Conservation (phyloP, 2,797 vertebrate genomes). For the Megalops cyprinoides region DNA sequence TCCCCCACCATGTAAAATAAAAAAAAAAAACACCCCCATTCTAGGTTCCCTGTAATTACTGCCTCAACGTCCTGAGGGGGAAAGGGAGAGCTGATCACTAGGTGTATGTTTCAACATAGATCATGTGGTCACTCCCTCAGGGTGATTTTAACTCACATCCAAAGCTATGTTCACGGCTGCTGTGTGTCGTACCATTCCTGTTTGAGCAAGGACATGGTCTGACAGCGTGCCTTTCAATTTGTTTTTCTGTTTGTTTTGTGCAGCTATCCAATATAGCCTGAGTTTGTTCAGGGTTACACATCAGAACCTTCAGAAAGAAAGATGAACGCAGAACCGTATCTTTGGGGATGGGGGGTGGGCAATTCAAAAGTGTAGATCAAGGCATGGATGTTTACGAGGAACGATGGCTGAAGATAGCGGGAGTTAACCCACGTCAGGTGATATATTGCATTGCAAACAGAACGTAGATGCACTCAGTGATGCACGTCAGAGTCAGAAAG, state of each 20-base stretch:
- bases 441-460: conserved; percentile 3
- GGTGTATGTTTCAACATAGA: neutral
- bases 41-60: neutral
- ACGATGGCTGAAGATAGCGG: neutral
- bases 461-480: neutral
- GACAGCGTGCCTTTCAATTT: neutral
- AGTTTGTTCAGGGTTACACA: neutral
- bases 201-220: neutral
- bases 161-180: neutral
- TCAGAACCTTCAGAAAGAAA: neutral
- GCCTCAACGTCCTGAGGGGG: neutral
- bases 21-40: neutral
- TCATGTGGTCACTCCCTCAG: neutral
- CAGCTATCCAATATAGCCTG: neutral
- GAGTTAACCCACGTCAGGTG: conserved; percentile 1
- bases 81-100: neutral
- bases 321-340: neutral
- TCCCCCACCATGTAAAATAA: neutral
- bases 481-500: conserved; percentile 20
- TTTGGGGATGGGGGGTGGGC: neutral
- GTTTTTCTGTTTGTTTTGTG: neutral
- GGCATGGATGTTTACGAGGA: neutral
- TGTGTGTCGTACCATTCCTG: no score
- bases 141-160: neutral
- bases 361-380: neutral